phyloP scores from a whole-genome alignment of 2,113 vertebrate genomes.

The Acanthisitta chloris region DNA sequence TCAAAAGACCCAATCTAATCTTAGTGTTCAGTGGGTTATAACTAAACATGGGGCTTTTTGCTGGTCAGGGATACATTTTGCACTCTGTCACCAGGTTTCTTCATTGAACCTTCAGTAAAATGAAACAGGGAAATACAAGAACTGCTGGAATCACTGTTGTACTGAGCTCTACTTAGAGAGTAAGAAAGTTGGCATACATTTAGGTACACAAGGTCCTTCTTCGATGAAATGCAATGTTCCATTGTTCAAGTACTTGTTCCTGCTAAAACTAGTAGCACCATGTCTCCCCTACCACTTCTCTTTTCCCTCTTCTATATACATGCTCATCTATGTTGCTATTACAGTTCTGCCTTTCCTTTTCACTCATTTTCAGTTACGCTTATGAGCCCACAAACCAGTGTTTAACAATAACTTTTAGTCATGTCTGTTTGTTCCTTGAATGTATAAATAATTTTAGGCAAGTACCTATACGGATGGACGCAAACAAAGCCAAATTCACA shows the following conservation, averaged over 20 bases:
- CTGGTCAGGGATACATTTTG: neutral
- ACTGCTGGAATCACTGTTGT: neutral
- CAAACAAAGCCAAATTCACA: neutral
- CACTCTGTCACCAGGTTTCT: neutral
- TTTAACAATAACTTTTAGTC: neutral
- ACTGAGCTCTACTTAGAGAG: neutral
- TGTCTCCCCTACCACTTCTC: neutral
- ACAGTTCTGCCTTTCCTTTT: neutral
- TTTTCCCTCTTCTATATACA: neutral
- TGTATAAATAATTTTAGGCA: neutral
- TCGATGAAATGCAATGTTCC: neutral
- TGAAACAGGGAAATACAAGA: neutral
- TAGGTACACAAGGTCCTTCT: neutral
- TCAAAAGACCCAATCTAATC: neutral
- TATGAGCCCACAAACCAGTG: neutral
- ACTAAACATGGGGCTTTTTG: rapidly evolving
- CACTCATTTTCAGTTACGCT: neutral
- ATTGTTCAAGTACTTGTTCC: neutral
- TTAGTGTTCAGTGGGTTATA: neutral
- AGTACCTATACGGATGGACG: neutral
- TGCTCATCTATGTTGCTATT: neutral
- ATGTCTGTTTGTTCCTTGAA: neutral
- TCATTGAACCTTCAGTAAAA: neutral
- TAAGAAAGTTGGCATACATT: neutral
- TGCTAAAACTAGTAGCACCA: neutral